phyloP scores from a whole-genome alignment of 2,113 vertebrate species.

The Chitala chitala region DNA sequence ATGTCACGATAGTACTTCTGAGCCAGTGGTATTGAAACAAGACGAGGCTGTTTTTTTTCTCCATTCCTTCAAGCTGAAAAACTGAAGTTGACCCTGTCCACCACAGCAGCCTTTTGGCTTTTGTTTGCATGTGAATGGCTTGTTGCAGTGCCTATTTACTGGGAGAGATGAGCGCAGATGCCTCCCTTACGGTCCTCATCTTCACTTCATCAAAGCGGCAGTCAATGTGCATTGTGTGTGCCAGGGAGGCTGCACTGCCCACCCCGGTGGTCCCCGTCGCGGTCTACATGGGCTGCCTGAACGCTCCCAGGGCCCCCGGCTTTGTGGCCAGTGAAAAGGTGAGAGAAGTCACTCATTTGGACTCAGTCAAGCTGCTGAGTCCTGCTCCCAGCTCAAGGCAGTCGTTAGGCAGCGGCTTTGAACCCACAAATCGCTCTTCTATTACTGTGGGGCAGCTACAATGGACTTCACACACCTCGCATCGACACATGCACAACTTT shows the following conservation, averaged over 20 bases:
- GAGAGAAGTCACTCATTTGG: slow-evolving; percentile 98
- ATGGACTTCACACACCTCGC: too few relatives aligned
- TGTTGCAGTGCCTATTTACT: slow-evolving; percentile 72
- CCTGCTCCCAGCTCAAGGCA: slow-evolving; percentile 65
- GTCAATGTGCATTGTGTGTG: slow-evolving; percentile 89
- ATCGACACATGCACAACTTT: too few relatives aligned
- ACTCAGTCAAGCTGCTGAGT: slow-evolving; percentile 94
- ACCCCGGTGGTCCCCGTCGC: slow-evolving; percentile 84
- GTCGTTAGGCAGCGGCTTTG: slow-evolving; percentile 75
- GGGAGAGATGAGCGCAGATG: slow-evolving; percentile 78
- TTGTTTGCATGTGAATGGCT: slow-evolving; percentile 81
- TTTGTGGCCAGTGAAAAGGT: slow-evolving; percentile 91
- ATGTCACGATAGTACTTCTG: slow-evolving; percentile 78
- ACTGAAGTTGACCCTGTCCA: slow-evolving; percentile 78
- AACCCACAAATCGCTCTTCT: slow-evolving; percentile 75
- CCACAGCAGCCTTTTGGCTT: slow-evolving; percentile 68
- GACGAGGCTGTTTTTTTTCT: slow-evolving; percentile 75
- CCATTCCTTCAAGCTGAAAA: slow-evolving; percentile 65
- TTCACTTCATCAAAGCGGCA: slow-evolving; percentile 97
- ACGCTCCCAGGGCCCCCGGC: slow-evolving; percentile 86
- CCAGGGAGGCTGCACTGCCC: slow-evolving; percentile 78
- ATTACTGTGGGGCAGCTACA: slow-evolving; percentile 59
- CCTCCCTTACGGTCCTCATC: slow-evolving; percentile 83
- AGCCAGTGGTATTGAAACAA: slow-evolving; percentile 88
- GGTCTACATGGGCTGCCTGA: slow-evolving; percentile 89